These are phyloP conservation scores for Notodromas monacha DNA, from an alignment of 2,888 invertebrate species.

Conservation along the genomic window DNA sequence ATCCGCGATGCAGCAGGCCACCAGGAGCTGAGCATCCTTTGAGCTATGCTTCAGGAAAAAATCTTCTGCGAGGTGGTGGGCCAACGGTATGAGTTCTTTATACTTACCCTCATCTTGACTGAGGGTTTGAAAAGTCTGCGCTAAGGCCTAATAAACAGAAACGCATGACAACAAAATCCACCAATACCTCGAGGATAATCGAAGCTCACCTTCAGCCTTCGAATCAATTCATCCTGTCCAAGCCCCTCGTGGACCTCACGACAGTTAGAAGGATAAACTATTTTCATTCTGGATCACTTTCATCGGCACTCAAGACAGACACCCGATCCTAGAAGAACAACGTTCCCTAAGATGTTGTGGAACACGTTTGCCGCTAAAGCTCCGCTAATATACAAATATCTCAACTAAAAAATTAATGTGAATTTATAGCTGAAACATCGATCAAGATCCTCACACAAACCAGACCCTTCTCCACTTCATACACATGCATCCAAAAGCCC, in stretches of 20 bases:
- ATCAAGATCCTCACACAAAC: too few relatives aligned
- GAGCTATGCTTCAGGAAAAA: slow-evolving; percentile 61
- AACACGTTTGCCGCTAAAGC: too few relatives aligned
- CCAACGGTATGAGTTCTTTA: slow-evolving; percentile 62
- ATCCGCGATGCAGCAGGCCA: slow-evolving; percentile 90
- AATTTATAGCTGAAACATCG: too few relatives aligned
- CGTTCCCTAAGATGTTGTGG: too few relatives aligned
- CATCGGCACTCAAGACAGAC: too few relatives aligned
- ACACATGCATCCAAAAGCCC: too few relatives aligned
- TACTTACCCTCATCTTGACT: slow-evolving; percentile 70
- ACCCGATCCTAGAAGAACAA: too few relatives aligned
- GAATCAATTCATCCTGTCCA: slow-evolving; percentile 74
- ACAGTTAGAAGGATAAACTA: slow-evolving; percentile 76
- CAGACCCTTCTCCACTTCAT: too few relatives aligned
- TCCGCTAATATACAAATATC: too few relatives aligned
- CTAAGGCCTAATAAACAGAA: slow-evolving; percentile 25
- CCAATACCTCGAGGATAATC: not conserved
- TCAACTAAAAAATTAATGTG: too few relatives aligned
- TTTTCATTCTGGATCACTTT: too few relatives aligned
- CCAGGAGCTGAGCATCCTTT: slow-evolving; percentile 65
- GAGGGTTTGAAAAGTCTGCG: slow-evolving; percentile 79
- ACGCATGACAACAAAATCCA: not conserved
- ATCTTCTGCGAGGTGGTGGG: slow-evolving; percentile 67
- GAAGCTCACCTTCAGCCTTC: slow-evolving; percentile 48
- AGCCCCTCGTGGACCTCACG: slow-evolving; percentile 76